Conservation (phyloP, 2,888 invertebrate genomes). For the Patella pellucida region DNA sequence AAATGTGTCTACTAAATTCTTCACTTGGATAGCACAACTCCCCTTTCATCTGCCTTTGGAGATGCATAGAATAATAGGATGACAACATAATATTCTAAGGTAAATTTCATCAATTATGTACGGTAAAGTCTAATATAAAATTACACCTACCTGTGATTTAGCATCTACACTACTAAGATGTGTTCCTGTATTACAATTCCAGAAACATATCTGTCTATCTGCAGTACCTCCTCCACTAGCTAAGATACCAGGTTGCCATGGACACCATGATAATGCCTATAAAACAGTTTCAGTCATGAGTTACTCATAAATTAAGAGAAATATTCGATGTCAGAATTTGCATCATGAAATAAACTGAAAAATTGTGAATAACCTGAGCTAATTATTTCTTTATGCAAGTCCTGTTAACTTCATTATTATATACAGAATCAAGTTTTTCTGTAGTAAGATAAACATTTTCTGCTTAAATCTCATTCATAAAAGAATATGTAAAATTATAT, state of each 20-base stretch:
- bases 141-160: slow-evolving; percentile 81
- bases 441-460: no score
- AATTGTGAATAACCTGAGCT: background rate
- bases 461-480: no score
- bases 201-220: slow-evolving; percentile 81
- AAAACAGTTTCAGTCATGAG: slow-evolving; percentile 6
- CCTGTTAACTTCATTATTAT: background rate
- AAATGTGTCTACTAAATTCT: no score
- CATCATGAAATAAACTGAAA: background rate
- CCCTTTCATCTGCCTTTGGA: no score
- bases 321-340: background rate
- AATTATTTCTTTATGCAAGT: background rate
- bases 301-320: background rate
- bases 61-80: no score
- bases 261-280: slow-evolving; percentile 96
- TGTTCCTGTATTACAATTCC: slow-evolving; percentile 79
- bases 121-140: background rate
- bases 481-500: no score
- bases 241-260: slow-evolving; percentile 90
- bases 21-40: no score
- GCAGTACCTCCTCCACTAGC: slow-evolving; percentile 98
- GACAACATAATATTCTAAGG: no score
- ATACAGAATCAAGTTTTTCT: no score
- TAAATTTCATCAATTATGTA: background rate
- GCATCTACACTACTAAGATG: slow-evolving; percentile 89